Percentiles rank a stretch among this genome's conserved stretches.
phyloP scores from a whole-genome alignment of 2,113 vertebrate genomes.

The Orientallactaga bullata region DNA sequence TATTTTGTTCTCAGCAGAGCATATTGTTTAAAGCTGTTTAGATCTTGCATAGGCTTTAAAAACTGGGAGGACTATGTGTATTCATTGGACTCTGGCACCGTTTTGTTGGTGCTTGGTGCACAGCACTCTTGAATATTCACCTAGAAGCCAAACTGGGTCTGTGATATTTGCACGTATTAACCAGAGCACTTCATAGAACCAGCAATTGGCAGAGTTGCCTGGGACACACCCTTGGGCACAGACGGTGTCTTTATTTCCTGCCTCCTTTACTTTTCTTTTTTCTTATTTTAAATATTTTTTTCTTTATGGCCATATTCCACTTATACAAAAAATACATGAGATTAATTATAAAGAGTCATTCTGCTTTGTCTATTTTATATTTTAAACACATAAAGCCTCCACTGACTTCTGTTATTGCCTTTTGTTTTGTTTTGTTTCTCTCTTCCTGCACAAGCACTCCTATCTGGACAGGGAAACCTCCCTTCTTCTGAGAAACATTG shows the following conservation, averaged over 20 bases:
- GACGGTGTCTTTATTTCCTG: neutral
- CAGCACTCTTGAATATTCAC: neutral
- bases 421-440: conserved; percentile 87
- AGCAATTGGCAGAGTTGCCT: neutral
- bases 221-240: neutral
- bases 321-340: conserved; percentile 44
- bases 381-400: conserved; percentile 78
- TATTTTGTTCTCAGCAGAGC: neutral
- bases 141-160: neutral
- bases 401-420: conserved; percentile 91
- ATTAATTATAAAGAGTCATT: conserved; percentile 72
- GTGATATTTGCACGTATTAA: neutral
- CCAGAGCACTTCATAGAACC: conserved; percentile 5
- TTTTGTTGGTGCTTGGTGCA: neutral
- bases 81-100: neutral
- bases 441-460: conserved; percentile 96
- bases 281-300: neutral
- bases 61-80: conserved; percentile 13
- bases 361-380: conserved; percentile 76
- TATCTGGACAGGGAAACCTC: conserved; percentile 99
- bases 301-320: conserved; percentile 51
- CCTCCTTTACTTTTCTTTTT: neutral
- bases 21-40: neutral
- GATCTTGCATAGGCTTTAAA: neutral
- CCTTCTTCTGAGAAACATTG: conserved; percentile 99